Conservation (phyloP, 35 echinoderm and acorn worm species). For the Lytechinus pictus region DNA sequence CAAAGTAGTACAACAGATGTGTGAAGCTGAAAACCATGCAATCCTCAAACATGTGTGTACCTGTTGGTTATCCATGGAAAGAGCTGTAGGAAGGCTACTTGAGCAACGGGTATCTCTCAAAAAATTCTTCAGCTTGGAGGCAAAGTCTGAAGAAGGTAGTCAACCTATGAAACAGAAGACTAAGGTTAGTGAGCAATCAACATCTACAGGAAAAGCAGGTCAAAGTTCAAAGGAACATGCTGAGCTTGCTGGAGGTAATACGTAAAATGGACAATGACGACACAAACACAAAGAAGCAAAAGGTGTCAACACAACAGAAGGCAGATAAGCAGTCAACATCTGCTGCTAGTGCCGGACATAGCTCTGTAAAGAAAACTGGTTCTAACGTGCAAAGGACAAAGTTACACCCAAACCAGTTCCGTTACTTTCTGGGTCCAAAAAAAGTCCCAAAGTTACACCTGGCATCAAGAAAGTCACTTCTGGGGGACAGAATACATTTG, state of each 20-base stretch:
- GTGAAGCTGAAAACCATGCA: slow-evolving; percentile 47
- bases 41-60: slow-evolving; percentile 62
- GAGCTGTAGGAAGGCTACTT: slow-evolving; percentile 48
- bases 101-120: slow-evolving; percentile 60
- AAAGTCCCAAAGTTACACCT: not conserved
- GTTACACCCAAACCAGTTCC: not conserved
- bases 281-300: slow-evolving; percentile 30
- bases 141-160: slow-evolving; percentile 33
- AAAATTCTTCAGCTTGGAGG: slow-evolving; percentile 59
- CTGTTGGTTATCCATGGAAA: slow-evolving; percentile 49
- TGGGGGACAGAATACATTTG: not conserved
- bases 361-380: slow-evolving; percentile 1
- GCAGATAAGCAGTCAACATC: not conserved
- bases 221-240: too few species aligned
- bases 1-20: slow-evolving; percentile 51
- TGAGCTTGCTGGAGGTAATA: slow-evolving; percentile 48
- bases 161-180: slow-evolving; percentile 35
- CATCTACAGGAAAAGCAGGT: not conserved
- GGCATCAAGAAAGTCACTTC: not conserved
- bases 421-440: not conserved
- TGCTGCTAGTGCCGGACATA: slow-evolving; percentile 31
- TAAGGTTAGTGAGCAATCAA: not conserved
- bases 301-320: slow-evolving; percentile 40
- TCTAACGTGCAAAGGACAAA: not conserved
- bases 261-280: not conserved